phyloP scores from a whole-genome alignment of 2,888 invertebrate genomes.

The Boloria selene region DNA sequence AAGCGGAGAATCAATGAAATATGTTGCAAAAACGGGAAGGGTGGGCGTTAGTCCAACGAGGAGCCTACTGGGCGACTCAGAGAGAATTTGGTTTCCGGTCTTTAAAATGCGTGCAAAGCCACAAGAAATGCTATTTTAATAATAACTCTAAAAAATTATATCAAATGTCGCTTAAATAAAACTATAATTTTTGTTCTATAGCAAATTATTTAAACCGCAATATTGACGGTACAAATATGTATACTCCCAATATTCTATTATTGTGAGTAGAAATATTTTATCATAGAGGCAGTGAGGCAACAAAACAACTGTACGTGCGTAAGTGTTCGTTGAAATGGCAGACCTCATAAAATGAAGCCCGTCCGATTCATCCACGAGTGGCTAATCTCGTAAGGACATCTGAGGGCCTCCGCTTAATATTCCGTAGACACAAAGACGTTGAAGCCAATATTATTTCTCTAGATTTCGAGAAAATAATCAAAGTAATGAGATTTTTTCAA shows the following conservation, averaged over 20 bases:
- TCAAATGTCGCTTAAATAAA: too few species aligned
- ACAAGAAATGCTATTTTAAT: too few species aligned
- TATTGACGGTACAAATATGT: too few species aligned
- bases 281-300: not conserved
- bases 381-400: slow-evolving; percentile 16
- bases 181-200: too few species aligned
- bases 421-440: slow-evolving; percentile 8
- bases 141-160: too few species aligned
- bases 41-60: too few species aligned
- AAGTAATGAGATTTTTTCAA: slow-evolving; percentile 4
- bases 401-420: slow-evolving; percentile 6
- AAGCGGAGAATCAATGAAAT: too few species aligned
- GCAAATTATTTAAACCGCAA: too few species aligned
- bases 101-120: too few species aligned
- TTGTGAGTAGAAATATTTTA: not conserved
- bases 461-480: slow-evolving; percentile 18
- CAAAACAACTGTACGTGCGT: slow-evolving; percentile 1
- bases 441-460: slow-evolving; percentile 3
- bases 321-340: slow-evolving; percentile 12
- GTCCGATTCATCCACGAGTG: slow-evolving; percentile 10
- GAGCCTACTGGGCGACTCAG: too few species aligned
- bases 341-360: slow-evolving; percentile 19
- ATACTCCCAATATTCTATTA: not conserved
- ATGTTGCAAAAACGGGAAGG: too few species aligned
- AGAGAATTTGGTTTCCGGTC: too few species aligned